Evolutionary conservation across 2,113 vertebrate genomes (phyloP).

Genomic region (Myotis brandtii): DNA sequence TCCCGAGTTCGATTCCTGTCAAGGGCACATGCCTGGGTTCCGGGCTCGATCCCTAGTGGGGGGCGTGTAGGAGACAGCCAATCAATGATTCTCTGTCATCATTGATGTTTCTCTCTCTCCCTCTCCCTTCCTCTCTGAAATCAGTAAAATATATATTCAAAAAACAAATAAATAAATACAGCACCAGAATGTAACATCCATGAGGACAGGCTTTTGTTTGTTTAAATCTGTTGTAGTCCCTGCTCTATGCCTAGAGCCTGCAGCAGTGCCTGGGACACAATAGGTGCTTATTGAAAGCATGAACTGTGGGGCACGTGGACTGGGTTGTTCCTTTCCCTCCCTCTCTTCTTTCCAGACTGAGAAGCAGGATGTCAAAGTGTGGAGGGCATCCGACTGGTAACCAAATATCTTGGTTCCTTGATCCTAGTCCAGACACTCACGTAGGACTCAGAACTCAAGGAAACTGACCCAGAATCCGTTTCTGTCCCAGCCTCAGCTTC

Average conservation of each 20-base stretch:
- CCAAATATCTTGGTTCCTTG: not conserved
- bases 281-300: not conserved
- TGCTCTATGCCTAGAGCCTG: not conserved
- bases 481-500: not conserved
- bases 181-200: not conserved
- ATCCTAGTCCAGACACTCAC: not conserved
- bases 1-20: no score
- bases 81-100: no score
- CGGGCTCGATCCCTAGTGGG: no score
- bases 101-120: no score
- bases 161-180: not conserved
- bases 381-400: not conserved
- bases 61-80: no score
- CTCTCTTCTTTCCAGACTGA: not conserved
- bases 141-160: no score
- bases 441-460: not conserved
- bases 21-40: no score
- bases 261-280: not conserved
- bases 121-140: no score
- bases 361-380: not conserved
- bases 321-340: no score
- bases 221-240: not conserved
- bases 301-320: accelerated
- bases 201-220: not conserved
- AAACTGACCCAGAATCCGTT: not conserved